Base-by-base conservation (phyloP, 2,113 vertebrate genomes). In the Phyllostomus hastatus region DNA sequence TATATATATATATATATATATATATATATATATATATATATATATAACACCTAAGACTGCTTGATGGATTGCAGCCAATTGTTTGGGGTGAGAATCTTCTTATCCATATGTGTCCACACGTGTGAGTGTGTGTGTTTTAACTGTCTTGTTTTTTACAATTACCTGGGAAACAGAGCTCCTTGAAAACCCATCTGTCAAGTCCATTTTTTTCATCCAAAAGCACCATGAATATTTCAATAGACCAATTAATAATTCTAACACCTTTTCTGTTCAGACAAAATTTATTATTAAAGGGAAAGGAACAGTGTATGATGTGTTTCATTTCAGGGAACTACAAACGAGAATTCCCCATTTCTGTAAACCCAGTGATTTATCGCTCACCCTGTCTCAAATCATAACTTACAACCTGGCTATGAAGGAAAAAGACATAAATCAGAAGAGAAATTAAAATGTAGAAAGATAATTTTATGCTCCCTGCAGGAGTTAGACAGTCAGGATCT, bases 211-310 rank as follows among this genome's bases (percentile, higher is more conserved):
- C n/a, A 83, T 52, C 35, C 52, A 90, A 88, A 88, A 93, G 35
- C 12, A 69, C 81, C 52, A 78, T 54, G 48, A 95, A 73, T 94
- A 87, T 95, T 95, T 94, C 76, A 97, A 7, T 12, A 90, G 67
- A 69, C 67, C 88, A 92, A 73, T 86, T 90, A 94, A 95, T 94
- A 79, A 64, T 82, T 67, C 80, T 8, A 64, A 76, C 22, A 57
- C 48, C 19, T 80, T 79, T 70, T 35, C 69, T 61, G 17, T 85
- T 69, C 22, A 64, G 35, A 75, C 66, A 54, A 75, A 92, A 86
- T 78, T 66, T 57, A 80, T 90, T 48, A 61, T n/a, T 50, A 87
- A 48, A 87, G 9, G 52, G 84, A 87, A 87, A 75, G 33, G 4
- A 96, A 66, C 33, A 69, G 33, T 15, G 2, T 28, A n/a, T 16